Base-by-base conservation (phyloP, 2,113 vertebrate genomes). In the Clarias macrocephalus region DNA sequence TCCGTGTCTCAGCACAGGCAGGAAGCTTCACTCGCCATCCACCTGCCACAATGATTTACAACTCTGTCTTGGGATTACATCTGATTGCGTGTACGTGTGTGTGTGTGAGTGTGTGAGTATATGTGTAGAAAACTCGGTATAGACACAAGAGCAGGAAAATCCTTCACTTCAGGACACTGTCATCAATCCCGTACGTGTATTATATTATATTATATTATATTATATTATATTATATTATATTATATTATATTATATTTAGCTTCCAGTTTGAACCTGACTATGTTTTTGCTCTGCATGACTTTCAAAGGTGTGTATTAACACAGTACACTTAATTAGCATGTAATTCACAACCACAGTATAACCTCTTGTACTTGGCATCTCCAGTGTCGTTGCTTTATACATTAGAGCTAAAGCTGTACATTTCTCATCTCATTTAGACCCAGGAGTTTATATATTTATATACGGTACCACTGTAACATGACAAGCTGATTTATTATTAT, bases 31-130 rank as follows among this genome's bases (percentile, higher is more conserved):
- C 28, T 70, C 54, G 15, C 33, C 65, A 19, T 30, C 80, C 85
- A 82, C 10, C 54, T 28, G 79, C 66, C 66, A 73, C 21, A 73
- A 60, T 56, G 56, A 73, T 73, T 70, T 86, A 73, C 33, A 68
- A 37, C 62, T 68, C 63, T 23, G 85, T 37, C 60, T 25, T 42
- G 25, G 28, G 73, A 80, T 77, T 60, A 42, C 8, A 23, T 30
- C 16, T 85, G 73, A 33, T 19, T 68, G 52, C 80, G 73, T 21
- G 62, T 66, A 52, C 48, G 72, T 68, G 81, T 84, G 75, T 60
- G 82, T 57, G 86, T 73, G 79, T 62, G 57, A 63, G 81, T 83
- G 86, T 30, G 85, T 60, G 85, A 42, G 75, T 80, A 75, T 80
- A 48, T 52, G 65, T 52, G 54, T 52, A 57, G 18, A 66, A 84